Base-by-base conservation (phyloP, 2,113 vertebrate genomes). In the Megatriorchis doriae region DNA sequence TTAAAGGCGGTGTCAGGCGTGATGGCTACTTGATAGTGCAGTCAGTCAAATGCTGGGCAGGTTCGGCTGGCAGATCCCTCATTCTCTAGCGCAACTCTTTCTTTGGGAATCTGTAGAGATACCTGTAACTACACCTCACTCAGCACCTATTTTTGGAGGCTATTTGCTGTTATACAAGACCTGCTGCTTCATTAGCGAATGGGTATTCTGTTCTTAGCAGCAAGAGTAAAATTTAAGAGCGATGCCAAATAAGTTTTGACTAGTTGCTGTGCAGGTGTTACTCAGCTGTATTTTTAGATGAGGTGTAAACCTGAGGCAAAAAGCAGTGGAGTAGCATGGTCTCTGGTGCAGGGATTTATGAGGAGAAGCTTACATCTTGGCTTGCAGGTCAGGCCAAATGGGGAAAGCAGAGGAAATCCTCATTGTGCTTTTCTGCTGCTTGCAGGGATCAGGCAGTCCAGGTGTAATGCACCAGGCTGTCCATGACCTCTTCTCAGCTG, bases 161-260 rank as follows among this genome's bases (percentile, higher is more conserved):
- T 91, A 4, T 85, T 95, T 96, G 52, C 40, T 59, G 8, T 87
- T 71, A 20, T 6, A 74, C 68, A 81, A 90, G n/a, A 77, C 34
- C 59, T 61, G 10, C 75, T 34, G 16, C 56, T 81, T 47, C 38
- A 42, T 68, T 92, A 86, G 85, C 61, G 94, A 94, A 91, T 21
- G 63, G n/a, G 16, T 78, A 18, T 91, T 80, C 25, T 40, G 90
- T 92, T 94, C 91, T 70, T 78, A 81, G 77, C 36, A 81, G 58
- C 19, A 36, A 36, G 66, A 73, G 45, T 94, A 47, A 75, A 96
- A 95, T 55, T 34, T 34, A 85, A 89, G 59, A 63, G 67, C 6
- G 34, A n/a, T 10, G 61, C 47, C 12, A 61, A 82, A 3, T 86
- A 38, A 92, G 82, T 71, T 73, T 21, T 88, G 83, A 31, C 34